Percentiles rank a stretch among this genome's conserved stretches.
These are phyloP conservation scores for Maniola hyperantus DNA, from an alignment of 2,888 invertebrate species.

Conservation along the genomic window DNA sequence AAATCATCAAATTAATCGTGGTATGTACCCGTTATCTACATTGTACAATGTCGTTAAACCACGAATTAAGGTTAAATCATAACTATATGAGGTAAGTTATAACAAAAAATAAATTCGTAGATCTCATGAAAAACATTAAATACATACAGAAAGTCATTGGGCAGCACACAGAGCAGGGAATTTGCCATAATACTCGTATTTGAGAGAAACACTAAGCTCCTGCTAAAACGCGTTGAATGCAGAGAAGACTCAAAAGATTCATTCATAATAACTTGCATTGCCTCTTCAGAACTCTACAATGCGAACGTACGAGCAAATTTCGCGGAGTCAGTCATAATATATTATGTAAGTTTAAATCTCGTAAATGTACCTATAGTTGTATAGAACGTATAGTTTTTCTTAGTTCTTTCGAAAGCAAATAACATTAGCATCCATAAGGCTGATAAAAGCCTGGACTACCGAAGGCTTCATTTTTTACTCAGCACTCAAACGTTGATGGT, in stretches of 20 bases:
- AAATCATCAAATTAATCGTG: too few relatives aligned
- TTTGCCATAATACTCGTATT: not conserved
- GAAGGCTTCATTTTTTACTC: too few relatives aligned
- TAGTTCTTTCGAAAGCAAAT: too few relatives aligned
- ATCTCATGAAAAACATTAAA: conserved; percentile 7
- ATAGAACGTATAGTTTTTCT: too few relatives aligned
- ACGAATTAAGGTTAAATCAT: too few relatives aligned
- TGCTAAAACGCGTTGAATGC: conserved; percentile 10
- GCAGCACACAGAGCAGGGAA: not conserved
- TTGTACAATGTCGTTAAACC: too few relatives aligned
- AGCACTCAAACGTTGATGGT: not conserved
- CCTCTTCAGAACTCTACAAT: conserved; percentile 11
- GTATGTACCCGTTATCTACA: too few relatives aligned
- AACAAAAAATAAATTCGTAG: not conserved
- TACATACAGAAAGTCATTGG: conserved; percentile 7
- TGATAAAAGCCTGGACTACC: too few relatives aligned
- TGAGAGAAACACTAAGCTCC: not conserved
- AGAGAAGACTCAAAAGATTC: conserved; percentile 8
- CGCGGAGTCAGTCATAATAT: not conserved
- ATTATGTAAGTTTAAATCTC: not conserved
- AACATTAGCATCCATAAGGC: too few relatives aligned
- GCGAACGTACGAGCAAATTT: not conserved
- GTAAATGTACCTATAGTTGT: too few relatives aligned
- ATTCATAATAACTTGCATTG: conserved; percentile 1
- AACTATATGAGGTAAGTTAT: not conserved